Percentiles rank a stretch among this genome's conserved stretches.
These are phyloP conservation scores for Lithophane ornitopus DNA, from an alignment of 2,888 invertebrate species.

Conservation along the genomic window DNA sequence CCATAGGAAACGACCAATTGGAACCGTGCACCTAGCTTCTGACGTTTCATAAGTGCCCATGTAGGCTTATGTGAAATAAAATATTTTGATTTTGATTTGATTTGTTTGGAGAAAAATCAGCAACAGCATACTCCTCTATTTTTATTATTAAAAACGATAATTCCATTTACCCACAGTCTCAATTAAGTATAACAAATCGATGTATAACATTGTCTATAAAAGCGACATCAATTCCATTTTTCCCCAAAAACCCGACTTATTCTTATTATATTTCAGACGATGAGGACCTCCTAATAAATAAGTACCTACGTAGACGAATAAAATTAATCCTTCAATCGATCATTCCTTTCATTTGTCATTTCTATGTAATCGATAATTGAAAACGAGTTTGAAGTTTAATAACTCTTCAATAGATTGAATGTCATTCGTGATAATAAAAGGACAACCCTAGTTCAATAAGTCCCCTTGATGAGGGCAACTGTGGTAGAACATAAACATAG, in stretches of 20 bases:
- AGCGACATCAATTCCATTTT: neutral
- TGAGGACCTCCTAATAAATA: neutral
- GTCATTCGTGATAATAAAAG: constrained; percentile 14
- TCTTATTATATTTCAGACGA: neutral
- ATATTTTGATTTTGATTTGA: too few relatives aligned
- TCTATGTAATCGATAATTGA: constrained; percentile 43
- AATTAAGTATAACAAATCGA: neutral
- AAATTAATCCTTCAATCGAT: constrained; percentile 40
- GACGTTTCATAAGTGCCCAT: too few relatives aligned
- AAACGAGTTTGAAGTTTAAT: constrained; percentile 41
- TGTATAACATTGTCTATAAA: neutral
- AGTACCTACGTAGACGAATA: constrained; percentile 11
- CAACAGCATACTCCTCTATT: neutral
- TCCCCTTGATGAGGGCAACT: constrained; percentile 13
- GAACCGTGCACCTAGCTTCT: too few relatives aligned
- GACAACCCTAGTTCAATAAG: constrained; percentile 19
- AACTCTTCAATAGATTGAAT: constrained; percentile 46
- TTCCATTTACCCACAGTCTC: neutral
- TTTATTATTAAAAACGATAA: neutral
- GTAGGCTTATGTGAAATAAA: too few relatives aligned
- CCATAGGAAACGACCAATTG: too few relatives aligned
- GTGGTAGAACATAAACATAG: constrained; percentile 25
- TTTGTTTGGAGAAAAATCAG: too few relatives aligned
- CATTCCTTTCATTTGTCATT: constrained; percentile 47
- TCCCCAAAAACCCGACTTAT: neutral